Conservation (phyloP, 2,797 vertebrate genomes). For the Synanceia verrucosa region DNA sequence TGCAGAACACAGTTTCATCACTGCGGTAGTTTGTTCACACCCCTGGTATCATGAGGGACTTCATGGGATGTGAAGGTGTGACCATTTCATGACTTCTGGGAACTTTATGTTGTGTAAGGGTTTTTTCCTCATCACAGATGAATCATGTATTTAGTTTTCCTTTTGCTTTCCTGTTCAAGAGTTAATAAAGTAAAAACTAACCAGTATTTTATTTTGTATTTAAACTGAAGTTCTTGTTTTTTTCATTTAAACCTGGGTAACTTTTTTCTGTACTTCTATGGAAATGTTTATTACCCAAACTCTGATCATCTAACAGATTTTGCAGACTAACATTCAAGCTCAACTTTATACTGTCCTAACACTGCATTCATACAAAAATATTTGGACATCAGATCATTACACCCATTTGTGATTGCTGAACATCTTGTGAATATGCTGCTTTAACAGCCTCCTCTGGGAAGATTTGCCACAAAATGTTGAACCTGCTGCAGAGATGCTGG, state of each 20-base stretch:
- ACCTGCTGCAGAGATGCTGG: neutral
- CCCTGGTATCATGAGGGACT: conserved; percentile 23
- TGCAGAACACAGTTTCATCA: conserved; percentile 31
- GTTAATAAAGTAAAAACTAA: neutral
- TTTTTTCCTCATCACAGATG: conserved; percentile 19
- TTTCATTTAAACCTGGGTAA: neutral
- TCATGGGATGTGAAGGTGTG: conserved; percentile 12
- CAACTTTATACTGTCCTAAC: neutral
- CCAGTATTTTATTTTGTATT: neutral
- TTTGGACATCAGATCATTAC: neutral
- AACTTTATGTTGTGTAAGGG: conserved; percentile 27
- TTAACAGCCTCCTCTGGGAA: neutral
- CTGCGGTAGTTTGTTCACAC: conserved; percentile 11
- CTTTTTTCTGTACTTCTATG: neutral
- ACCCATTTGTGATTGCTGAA: neutral
- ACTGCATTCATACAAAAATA: neutral
- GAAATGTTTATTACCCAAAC: neutral
- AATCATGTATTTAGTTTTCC: neutral
- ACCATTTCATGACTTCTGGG: conserved; percentile 23
- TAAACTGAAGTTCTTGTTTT: neutral
- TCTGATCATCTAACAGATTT: neutral
- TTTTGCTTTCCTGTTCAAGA: neutral
- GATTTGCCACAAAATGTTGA: neutral
- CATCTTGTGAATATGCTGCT: neutral
- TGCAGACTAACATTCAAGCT: neutral